Evolutionary conservation across 2,797 vertebrate genomes (phyloP), one percentile per base, ranked within the genome.

Genomic region (Phylloscopus collybita): DNA sequence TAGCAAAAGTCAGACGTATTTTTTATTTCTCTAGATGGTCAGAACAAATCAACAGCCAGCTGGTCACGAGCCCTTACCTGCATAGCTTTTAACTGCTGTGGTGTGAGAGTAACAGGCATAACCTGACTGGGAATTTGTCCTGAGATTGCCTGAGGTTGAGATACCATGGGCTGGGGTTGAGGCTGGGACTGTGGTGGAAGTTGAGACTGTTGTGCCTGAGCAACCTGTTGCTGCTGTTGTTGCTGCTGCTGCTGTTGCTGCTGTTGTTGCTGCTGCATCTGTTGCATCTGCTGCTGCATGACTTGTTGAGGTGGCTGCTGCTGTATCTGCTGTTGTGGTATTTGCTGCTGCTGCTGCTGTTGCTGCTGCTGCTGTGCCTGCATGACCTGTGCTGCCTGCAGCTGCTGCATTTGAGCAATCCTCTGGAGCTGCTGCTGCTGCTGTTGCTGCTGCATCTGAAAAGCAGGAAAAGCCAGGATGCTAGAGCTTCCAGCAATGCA

Each of bases 121-220:
- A 98, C 98, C 93, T 98, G 98, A 65, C 97, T 38, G 5, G 98
- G 75, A 96, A 99, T 99, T 94, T 98, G 98, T 86, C 98, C 98
- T 4, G 98, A 92, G 66, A 98, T 97, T 57, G 98, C 93, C 91
- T 99, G 97, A 36, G 98, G 97, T 95, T 99, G 99, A 8, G 98
- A 97, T 15, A 98, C 98, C 98, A 99, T 97, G 79, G 98, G 97
- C 79, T 99, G 97, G 45, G 97, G 75, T 40, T 99, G 97, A 57
- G 97, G 84, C 94, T 98, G 98, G 6, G 98, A 94, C 61, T 99
- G 99, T 16, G 98, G 97, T 5, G 98, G 98, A 94, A 99, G 98
- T 67, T 98, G 98, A 32, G 98, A 95, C 3, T 98, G 97, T 10
- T 98, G 98, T 69, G 96, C 97, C 87, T 98, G 98, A 86, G 97